A percentile compares a stretch with the other conserved stretches of the same genome.
phyloP scores from a whole-genome alignment of 2,888 invertebrate species.

The Rhagonycha fulva region DNA sequence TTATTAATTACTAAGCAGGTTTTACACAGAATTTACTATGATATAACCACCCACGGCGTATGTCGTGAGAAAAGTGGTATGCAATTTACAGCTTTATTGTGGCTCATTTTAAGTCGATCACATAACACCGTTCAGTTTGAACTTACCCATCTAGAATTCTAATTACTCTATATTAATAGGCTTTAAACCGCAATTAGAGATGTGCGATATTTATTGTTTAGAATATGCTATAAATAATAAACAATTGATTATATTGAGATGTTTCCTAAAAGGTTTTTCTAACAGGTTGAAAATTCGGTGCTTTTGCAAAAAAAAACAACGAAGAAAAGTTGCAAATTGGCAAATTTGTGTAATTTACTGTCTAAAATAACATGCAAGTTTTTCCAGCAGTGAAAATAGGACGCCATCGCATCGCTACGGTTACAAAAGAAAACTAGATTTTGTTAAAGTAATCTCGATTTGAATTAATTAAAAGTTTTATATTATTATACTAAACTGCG shows the following conservation, averaged over 20 bases:
- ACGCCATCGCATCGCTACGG: no score
- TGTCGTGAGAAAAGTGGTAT: slow-evolving; percentile 34
- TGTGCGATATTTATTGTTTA: slow-evolving; percentile 37
- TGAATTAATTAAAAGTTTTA: no score
- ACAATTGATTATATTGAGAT: slow-evolving; percentile 37
- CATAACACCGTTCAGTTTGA: slow-evolving; percentile 25
- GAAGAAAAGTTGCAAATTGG: no score
- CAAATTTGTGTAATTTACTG: no score
- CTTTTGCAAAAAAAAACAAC: no score
- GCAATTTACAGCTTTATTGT: slow-evolving; percentile 29
- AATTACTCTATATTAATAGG: slow-evolving; percentile 38
- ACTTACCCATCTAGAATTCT: slow-evolving; percentile 33
- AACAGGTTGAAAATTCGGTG: no score
- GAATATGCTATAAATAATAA: slow-evolving; percentile 35
- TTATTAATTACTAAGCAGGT: slow-evolving; percentile 34
- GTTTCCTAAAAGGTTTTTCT: slow-evolving; percentile 22
- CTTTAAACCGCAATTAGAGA: slow-evolving; percentile 36
- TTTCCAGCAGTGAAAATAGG: no score
- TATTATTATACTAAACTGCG: no score
- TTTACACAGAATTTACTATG: slow-evolving; percentile 35
- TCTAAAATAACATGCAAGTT: no score
- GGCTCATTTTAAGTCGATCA: slow-evolving; percentile 29
- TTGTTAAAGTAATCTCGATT: no score
- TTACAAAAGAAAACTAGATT: no score
- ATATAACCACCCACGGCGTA: slow-evolving; percentile 39